Base-by-base conservation (phyloP, 2,113 vertebrate genomes). In the Nerophis lumbriciformis region DNA sequence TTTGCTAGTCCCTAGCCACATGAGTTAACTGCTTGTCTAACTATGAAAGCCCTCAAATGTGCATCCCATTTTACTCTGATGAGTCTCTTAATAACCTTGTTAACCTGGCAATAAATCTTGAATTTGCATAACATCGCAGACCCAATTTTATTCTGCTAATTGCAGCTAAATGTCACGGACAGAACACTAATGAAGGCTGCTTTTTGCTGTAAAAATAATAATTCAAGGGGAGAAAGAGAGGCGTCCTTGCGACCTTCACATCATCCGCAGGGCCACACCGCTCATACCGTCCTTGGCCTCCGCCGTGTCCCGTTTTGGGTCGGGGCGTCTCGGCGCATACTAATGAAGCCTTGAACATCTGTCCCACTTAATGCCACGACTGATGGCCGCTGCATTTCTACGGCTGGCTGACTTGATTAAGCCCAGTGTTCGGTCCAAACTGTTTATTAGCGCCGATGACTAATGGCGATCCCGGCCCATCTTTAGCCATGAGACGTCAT, bases 291-390 rank as follows among this genome's bases (percentile, higher is more conserved):
- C 89, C 87, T 90, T 90, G 87, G 88, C 42, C 42, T 45, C 15
- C 76, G 82, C 63, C 55, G 76, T 70, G 80, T 79, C 75, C 70
- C 75, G 65, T 83, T 45, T 85, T 68, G 76, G 70, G 80, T 82
- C 65, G 8, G 71, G 65, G 59, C 39, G 65, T 73, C 82, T 78
- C 59, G 21, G 37, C 77, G 88, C 81, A 88, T 90, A 85, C 90
- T 86, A 90, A 90, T 90, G 88, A 89, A 75, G 68, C 61, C 69
- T 59, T 54, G 79, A 90, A 90, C 90, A 91, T 92, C 89, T 90
- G 90, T 88, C 81, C 77, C 75, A 80, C 82, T 87, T 80, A 76
- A 73, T 72, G 72, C 69, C 69, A 11, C 71, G 70, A 76, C 69
- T 68, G 83, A 82, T 82, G 54, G 77, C 58, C 57, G 73, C 72